Evolutionary conservation across 2,113 vertebrate genomes (phyloP).

Genomic region (Oncorhynchus nerka): DNA sequence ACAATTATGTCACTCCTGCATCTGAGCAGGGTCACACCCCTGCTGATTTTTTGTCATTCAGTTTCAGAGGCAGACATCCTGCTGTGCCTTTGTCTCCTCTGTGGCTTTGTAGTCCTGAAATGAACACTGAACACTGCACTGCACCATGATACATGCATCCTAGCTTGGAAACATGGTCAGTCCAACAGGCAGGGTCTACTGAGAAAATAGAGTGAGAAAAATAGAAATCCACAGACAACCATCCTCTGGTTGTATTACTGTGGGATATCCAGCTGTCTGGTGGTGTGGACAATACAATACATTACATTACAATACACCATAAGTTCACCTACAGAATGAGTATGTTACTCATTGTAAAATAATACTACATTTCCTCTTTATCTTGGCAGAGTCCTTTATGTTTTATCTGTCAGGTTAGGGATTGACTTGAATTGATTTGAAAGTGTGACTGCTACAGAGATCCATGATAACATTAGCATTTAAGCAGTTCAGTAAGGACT

Average conservation of each 20-base stretch:
- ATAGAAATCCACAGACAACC: no score
- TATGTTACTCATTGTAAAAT: no score
- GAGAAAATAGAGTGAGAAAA: no score
- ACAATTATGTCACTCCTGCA: neutral
- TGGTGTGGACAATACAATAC: no score
- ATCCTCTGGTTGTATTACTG: no score
- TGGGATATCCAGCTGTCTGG: no score
- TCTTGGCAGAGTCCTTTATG: no score
- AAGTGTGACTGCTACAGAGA: no score
- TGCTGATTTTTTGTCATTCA: neutral
- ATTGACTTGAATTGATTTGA: neutral
- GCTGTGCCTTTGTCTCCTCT: neutral
- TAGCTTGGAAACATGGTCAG: neutral
- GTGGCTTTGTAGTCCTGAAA: slow-evolving; percentile 1
- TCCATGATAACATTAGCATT: neutral
- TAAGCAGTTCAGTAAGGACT: neutral
- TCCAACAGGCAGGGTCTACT: neutral
- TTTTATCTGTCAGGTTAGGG: no score
- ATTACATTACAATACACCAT: no score
- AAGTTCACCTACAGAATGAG: no score
- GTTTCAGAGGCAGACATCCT: neutral
- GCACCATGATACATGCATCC: neutral
- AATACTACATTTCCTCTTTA: no score
- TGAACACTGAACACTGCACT: neutral
- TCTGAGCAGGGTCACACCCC: neutral